Base-by-base conservation (phyloP, 2,888 invertebrate species). In the Bembecia ichneumoniformis region DNA sequence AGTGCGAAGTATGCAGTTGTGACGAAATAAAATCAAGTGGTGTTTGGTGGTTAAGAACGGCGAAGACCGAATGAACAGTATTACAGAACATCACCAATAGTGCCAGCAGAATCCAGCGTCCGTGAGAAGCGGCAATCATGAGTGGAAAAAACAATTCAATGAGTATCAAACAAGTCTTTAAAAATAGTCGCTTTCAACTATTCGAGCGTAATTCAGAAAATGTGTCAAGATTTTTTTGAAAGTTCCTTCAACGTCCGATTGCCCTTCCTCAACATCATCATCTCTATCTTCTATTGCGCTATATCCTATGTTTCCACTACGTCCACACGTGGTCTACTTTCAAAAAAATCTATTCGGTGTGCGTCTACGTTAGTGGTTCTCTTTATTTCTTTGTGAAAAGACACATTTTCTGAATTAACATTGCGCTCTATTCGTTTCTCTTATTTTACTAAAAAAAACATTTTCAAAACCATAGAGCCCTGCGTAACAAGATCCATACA, bases 341-440 rank as follows among this genome's bases (percentile, higher is more conserved):
- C 87, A 87, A 87, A 89, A 88, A 89, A 89, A 90, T 88, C 88
- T 88, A 87, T 83, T 88, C 88, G 66, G 70, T 73, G 63, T 68
- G 57, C 34, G 28, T 58, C 52, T 54, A 64, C 68, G 69, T 74
- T 74, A 67, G 54, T 70, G 76, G 84, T 87, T 87, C 78, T 89
- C 87, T 87, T 89, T 91, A 92, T 92, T 87, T 87, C 87, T 87
- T 83, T 87, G 87, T 87, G 87, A 87, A 87, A 87, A 87, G 86
- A 87, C 93, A 94, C 93, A 94, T 94, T 94, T 94, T 93, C 93
- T 93, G 93, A 93, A 90, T 82, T 34, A 53, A 66, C 76, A 67
- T 72, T 76, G 72, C 72, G 71, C 66, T 67, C 65, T 62, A 64
- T 63, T 58, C 58, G 51, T 49, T 57, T 56, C 62, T 65, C 62